Conservation (phyloP, 2,113 vertebrate genomes). For the Perognathus longimembris region DNA sequence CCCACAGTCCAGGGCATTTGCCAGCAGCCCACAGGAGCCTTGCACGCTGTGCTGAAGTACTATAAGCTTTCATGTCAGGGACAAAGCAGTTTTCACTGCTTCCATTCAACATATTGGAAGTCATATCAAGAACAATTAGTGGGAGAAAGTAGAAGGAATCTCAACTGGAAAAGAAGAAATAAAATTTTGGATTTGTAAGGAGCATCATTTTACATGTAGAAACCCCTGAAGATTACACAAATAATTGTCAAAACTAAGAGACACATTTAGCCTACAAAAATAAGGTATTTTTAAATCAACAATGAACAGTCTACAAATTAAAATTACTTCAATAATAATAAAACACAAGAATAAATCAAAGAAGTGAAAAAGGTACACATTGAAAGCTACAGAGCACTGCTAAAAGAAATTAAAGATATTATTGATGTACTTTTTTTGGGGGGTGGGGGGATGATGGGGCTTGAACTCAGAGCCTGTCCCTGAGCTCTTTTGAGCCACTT, state of each 20-base stretch:
- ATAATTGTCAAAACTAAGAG: neutral
- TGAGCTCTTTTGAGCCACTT: too few relatives aligned
- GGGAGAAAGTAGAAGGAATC: neutral
- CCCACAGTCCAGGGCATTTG: neutral
- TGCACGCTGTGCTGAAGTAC: neutral
- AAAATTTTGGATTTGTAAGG: neutral
- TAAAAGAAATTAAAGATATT: conserved; percentile 24
- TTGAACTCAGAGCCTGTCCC: too few relatives aligned
- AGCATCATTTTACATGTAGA: neutral
- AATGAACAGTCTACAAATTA: neutral
- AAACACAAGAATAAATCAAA: neutral
- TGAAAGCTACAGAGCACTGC: neutral
- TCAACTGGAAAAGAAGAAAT: neutral
- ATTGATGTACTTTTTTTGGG: neutral
- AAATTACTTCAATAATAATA: neutral
- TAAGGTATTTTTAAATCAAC: neutral
- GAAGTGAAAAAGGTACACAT: neutral
- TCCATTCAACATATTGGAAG: neutral
- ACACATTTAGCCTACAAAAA: neutral
- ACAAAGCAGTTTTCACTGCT: neutral
- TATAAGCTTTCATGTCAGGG: neutral
- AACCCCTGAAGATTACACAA: neutral
- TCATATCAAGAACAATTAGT: neutral
- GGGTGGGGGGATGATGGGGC: too few relatives aligned
- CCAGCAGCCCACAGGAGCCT: neutral